Base-by-base conservation (phyloP, 1,140 invertebrate genomes). In the Penaeus japonicus region DNA sequence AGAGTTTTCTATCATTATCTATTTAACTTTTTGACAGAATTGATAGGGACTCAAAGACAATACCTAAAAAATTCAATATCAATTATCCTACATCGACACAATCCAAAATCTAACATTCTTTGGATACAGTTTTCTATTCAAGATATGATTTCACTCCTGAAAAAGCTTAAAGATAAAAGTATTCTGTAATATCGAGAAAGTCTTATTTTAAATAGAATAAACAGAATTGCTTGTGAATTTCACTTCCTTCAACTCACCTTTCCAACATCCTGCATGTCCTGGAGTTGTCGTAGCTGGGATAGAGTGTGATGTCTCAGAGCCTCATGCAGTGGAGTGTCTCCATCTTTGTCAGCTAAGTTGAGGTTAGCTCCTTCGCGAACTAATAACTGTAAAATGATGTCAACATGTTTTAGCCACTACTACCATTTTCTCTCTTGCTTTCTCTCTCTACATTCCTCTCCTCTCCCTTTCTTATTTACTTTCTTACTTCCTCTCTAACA, bases 341-440 rank as follows among this genome's bases (percentile, higher is more conserved):
- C 97, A 92, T 99, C 98, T 93, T 99, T 98, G 92, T 99, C 98
- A 27, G 97, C 96, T 65, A 99, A 96, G 92, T 99, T 99, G 57
- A 99, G 93, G 93, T 98, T 98, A 35, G 97, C 97, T 15, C 97
- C 97, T 92, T 98, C 97, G 54, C 97, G 94, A 5, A 99, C 97
- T 90, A 99, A 93, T 79, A 99, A 93, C 94, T 96, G 92, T 1
- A n/a, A 91, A 91, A 90, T 84, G 89, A 81, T 70, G 80, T 89
- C 81, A 85, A 57, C 0, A n/a, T 27, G 30, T 27, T 20, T 12
- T 54, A 20, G 73, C 59, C 24, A 79, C 75, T 78, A 47, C 24
- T 39, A 7, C 4, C 39, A 39, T 39, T 39, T 39, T 7, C 7
- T 2, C 7, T 39, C 35, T 39, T 39, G 2, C 7, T 2, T 39